Conservation (phyloP, 37 sponge, comb jelly and placozoan genomes). For the Ianthella basta region DNA sequence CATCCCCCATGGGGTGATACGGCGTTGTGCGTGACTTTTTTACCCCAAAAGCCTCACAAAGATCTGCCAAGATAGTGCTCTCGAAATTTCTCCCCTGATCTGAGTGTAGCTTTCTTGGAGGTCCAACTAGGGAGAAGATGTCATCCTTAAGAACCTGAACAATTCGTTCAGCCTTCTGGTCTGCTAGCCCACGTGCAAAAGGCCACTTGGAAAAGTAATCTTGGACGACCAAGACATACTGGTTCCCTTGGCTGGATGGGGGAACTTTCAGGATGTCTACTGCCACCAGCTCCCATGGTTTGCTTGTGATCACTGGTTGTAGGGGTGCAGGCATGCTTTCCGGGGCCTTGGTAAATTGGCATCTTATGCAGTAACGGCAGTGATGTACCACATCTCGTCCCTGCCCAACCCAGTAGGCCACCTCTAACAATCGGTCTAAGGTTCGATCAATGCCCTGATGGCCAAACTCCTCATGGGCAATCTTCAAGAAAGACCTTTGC, state of each 20-base stretch:
- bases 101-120: conserved; percentile 6
- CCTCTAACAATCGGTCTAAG: background rate
- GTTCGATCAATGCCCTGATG: conserved; percentile 17
- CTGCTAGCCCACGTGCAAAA: background rate
- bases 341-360: conserved; percentile 17
- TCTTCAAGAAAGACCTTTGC: background rate
- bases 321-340: background rate
- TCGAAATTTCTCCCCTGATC: conserved; percentile 25
- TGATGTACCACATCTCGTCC: background rate
- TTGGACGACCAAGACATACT: conserved; percentile 14
- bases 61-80: background rate
- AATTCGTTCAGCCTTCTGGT: conserved; percentile 18
- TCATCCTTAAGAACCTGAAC: conserved; percentile 1
- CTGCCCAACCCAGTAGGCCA: conserved; percentile 22
- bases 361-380: background rate
- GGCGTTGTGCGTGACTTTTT: conserved; percentile 12
- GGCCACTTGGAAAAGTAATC: conserved; percentile 30
- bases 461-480: background rate
- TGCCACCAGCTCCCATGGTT: conserved; percentile 17
- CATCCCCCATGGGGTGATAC: too few species aligned
- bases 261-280: conserved; percentile 19
- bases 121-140: background rate
- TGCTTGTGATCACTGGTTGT: conserved; percentile 13
- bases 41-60: conserved; percentile 13
- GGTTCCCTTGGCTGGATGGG: background rate